These are phyloP conservation scores for Cyanocitta stelleri DNA, from an alignment of 2,113 vertebrate species.

Conservation along the genomic window DNA sequence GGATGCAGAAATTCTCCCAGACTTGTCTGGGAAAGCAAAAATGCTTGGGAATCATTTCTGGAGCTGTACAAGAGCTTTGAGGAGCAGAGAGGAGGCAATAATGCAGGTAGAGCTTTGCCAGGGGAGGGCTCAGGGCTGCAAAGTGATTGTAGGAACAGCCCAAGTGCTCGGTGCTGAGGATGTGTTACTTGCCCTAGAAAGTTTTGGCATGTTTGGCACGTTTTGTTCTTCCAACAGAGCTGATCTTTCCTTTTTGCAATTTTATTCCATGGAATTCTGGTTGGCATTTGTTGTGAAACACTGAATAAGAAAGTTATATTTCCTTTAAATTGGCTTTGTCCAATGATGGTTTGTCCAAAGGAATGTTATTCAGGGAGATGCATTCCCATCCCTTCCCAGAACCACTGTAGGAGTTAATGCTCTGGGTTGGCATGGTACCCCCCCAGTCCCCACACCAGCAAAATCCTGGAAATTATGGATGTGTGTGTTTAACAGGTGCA, in stretches of 20 bases:
- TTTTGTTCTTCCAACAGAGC: not conserved
- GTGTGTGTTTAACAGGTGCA: not conserved
- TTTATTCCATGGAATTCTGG: rapidly evolving
- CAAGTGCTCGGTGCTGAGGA: rapidly evolving
- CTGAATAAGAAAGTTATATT: not conserved
- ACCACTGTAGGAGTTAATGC: not conserved
- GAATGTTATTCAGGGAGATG: not conserved
- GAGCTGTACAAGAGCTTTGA: rapidly evolving
- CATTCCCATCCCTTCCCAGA: not conserved
- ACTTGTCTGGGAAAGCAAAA: rapidly evolving
- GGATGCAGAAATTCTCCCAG: not conserved
- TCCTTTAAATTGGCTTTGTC: not conserved
- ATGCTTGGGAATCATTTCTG: rapidly evolving
- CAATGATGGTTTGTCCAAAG: not conserved
- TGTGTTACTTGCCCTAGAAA: too few species aligned
- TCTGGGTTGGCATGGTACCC: rapidly evolving
- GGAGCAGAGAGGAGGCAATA: not conserved
- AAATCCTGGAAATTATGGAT: not conserved
- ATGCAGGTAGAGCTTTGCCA: not conserved
- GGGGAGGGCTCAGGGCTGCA: not conserved
- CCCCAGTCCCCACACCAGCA: not conserved
- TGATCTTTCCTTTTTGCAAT: not conserved
- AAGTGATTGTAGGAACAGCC: rapidly evolving
- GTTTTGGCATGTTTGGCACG: rapidly evolving
- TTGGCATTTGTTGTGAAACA: not conserved